Evolutionary conservation across 2,113 vertebrate genomes (phyloP), one percentile per base, ranked within the genome.

Genomic region (Circaetus cinerascens): DNA sequence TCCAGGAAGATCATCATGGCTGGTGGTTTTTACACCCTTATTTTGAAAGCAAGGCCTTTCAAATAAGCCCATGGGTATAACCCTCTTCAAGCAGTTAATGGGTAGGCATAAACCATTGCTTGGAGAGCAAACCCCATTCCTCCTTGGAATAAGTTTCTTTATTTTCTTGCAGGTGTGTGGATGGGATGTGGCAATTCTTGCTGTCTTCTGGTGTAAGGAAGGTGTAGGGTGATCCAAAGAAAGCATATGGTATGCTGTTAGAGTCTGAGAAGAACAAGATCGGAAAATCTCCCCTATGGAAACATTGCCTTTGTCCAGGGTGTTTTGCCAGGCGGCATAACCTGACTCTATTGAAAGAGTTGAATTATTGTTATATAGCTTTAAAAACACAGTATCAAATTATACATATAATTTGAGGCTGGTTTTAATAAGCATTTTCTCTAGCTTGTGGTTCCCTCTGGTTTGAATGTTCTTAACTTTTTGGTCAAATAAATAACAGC

Each of bases 391-490:
- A 36, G 40, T 45, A 56, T 59, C 48, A 59, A 92, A n/a, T 34
- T 43, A 50, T 19, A 72, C n/a, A 10, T 67, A 46, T 87, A 80
- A 89, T 97, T 95, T 92, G 91, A 95, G 73, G 93, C 60, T 87
- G 62, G 3, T 74, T 78, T 72, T 89, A 96, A 94, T 89, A 82
- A 89, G 45, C 17, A 4, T 78, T 41, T 80, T 91, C 81, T 96
- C 36, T 80, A 57, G 63, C 11, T 5, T 62, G 66, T 88, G 91
- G 83, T 93, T 97, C 29, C 29, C n/a, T 86, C 77, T 76, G 59
- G 67, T 94, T 95, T 94, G 83, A 91, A 88, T 41, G n/a, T 80
- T 94, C 51, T 93, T 73, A 79, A 51, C 56, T 40, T 82, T 82
- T 63, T 93, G 34, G 86, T 77, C 55, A 89, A 89, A 87, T 66